Percentiles rank a stretch among this genome's conserved stretches.
Conservation (phyloP, 1,140 invertebrate species). For the Drosophila orosa region DNA sequence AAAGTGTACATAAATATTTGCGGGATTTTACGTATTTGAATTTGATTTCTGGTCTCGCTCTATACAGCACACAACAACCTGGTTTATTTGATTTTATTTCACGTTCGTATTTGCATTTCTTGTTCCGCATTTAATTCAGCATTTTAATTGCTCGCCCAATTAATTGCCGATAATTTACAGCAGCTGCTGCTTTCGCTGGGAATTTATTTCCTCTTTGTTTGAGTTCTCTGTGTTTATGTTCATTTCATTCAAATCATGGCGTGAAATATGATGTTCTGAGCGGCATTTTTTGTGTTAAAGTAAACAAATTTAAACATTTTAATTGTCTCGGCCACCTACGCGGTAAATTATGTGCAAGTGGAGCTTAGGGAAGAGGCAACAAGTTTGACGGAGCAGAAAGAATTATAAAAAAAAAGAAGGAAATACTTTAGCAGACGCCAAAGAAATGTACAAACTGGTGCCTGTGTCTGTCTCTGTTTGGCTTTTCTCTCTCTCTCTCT, state of each 20-base stretch:
- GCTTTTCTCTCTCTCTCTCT: not conserved
- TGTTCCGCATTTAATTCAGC: constrained; percentile 27
- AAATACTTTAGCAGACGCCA: constrained; percentile 21
- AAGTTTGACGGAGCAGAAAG: constrained; percentile 15
- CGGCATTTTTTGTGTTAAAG: not conserved
- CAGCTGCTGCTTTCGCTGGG: constrained; percentile 33
- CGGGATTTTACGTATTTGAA: constrained; percentile 40
- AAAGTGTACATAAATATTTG: constrained; percentile 57
- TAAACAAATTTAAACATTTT: constrained; percentile 45
- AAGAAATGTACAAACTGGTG: constrained; percentile 47
- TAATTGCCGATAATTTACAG: constrained; percentile 67
- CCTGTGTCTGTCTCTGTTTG: not conserved
- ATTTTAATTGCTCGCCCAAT: constrained; percentile 44
- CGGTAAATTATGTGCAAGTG: constrained; percentile 8
- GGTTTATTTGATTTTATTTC: constrained; percentile 61
- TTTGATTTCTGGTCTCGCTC: constrained; percentile 40
- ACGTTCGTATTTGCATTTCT: constrained; percentile 13
- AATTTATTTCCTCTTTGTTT: constrained; percentile 34
- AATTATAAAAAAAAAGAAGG: not conserved
- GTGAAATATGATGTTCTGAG: constrained; percentile 16
- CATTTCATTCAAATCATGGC: constrained; percentile 21
- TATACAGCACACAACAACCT: not conserved
- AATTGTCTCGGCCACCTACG: constrained; percentile 28
- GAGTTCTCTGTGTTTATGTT: constrained; percentile 12
- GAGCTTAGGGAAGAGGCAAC: constrained; percentile 14